Conservation (phyloP, 2,113 vertebrate genomes). For the Silurus asotus region DNA sequence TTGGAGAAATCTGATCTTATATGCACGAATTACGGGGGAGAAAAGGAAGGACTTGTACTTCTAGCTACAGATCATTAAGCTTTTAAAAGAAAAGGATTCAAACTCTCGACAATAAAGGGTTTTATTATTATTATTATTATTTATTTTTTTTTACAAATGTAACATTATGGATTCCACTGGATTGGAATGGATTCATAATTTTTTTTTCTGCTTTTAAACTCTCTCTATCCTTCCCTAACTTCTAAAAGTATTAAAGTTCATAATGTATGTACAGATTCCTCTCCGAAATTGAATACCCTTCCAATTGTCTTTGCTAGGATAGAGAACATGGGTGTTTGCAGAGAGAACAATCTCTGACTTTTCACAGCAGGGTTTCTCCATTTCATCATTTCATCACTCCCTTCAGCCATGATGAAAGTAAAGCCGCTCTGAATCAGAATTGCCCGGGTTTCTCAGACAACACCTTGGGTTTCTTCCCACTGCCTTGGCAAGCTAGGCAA, state of each 20-base stretch:
- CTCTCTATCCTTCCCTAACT: neutral
- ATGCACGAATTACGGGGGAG: neutral
- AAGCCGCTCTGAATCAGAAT: conserved; percentile 68
- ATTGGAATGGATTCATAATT: neutral
- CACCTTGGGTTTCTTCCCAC: neutral
- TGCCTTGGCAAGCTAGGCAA: conserved; percentile 44
- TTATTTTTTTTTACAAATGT: neutral
- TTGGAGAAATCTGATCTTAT: neutral
- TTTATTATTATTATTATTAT: neutral
- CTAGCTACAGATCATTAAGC: neutral
- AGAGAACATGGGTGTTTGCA: conserved; percentile 35
- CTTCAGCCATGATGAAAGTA: conserved; percentile 67
- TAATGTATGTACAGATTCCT: neutral
- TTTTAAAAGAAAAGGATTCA: neutral
- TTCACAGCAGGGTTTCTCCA: conserved; percentile 50
- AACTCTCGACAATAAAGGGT: neutral
- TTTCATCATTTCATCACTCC: conserved; percentile 60
- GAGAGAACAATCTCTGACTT: conserved; percentile 5
- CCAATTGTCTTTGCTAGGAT: conserved; percentile 27
- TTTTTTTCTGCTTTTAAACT: neutral
- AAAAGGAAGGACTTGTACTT: neutral
- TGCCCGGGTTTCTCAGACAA: conserved; percentile 66
- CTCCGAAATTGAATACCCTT: neutral
- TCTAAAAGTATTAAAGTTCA: conserved; percentile 24
- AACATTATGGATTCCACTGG: neutral